phyloP scores from a whole-genome alignment of 2,888 invertebrate species.

The Oligia strigilis region DNA sequence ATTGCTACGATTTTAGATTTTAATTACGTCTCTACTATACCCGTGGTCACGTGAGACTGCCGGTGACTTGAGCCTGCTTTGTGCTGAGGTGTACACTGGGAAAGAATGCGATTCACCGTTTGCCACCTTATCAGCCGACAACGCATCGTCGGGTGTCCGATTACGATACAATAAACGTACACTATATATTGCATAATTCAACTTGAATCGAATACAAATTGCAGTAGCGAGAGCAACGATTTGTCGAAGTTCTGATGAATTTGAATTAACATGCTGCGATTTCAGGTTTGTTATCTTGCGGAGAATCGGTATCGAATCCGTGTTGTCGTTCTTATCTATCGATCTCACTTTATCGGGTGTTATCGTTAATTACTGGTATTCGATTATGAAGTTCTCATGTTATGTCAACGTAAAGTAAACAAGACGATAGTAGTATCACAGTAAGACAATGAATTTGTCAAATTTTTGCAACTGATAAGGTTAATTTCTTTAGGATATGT shows the following conservation, averaged over 20 bases:
- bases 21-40: slow-evolving; percentile 63
- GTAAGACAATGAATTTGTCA: slow-evolving; percentile 22
- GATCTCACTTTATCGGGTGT: slow-evolving; percentile 27
- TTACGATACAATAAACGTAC: slow-evolving; percentile 61
- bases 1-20: slow-evolving; percentile 69
- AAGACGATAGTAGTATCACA: slow-evolving; percentile 34
- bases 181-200: slow-evolving; percentile 56
- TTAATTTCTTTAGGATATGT: slow-evolving; percentile 20
- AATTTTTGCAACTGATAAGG: slow-evolving; percentile 32
- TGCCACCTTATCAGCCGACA: slow-evolving; percentile 65
- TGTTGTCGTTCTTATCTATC: slow-evolving; percentile 41
- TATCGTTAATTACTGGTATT: slow-evolving; percentile 38
- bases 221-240: slow-evolving; percentile 11
- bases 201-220: slow-evolving; percentile 42
- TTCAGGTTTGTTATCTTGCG: slow-evolving; percentile 34
- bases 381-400: slow-evolving; percentile 22
- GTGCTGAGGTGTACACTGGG: slow-evolving; percentile 65
- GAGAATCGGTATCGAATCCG: slow-evolving; percentile 19
- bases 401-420: slow-evolving; percentile 40
- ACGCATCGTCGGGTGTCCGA: slow-evolving; percentile 58
- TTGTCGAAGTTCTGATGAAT: slow-evolving; percentile 23
- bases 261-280: slow-evolving; percentile 7
- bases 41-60: slow-evolving; percentile 63
- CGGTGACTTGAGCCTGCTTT: slow-evolving; percentile 55
- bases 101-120: slow-evolving; percentile 76